These are phyloP conservation scores for Diadumene lineata DNA, from an alignment of 92 coral and sea anemone genomes.

Conservation along the genomic window DNA sequence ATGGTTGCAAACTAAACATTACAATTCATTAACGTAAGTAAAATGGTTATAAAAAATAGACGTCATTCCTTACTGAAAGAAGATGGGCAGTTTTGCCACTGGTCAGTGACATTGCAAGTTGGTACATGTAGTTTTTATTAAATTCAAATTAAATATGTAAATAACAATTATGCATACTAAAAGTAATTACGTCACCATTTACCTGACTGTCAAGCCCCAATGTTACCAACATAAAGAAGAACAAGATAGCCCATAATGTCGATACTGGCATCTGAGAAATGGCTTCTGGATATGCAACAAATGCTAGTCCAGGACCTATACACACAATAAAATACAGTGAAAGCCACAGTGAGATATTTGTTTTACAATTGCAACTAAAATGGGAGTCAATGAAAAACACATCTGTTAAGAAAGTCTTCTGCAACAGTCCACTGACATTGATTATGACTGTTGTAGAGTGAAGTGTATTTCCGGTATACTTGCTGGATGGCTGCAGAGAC, in stretches of 20 bases:
- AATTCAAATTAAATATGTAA: no score
- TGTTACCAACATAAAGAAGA: conserved; percentile 63
- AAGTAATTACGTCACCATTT: not conserved
- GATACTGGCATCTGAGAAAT: conserved; percentile 62
- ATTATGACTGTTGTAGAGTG: no score
- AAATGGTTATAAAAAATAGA: not conserved
- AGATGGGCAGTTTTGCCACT: no score
- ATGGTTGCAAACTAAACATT: conserved; percentile 67
- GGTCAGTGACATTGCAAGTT: not conserved
- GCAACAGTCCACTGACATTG: no score
- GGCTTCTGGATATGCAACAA: conserved; percentile 64
- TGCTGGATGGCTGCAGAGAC: not conserved
- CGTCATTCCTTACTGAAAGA: no score
- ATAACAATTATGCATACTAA: no score
- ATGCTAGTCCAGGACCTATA: conserved; percentile 67
- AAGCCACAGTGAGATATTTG: not conserved
- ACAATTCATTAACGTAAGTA: not conserved
- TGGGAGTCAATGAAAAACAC: not conserved
- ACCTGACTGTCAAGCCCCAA: conserved; percentile 72
- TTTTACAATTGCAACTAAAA: not conserved
- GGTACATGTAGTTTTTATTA: not conserved
- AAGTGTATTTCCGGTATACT: not conserved
- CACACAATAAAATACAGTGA: not conserved
- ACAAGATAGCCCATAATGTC: conserved; percentile 61
- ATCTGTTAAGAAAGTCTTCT: not conserved